Conservation (phyloP, 2,888 invertebrate species). For the Diplolepis rosae region DNA sequence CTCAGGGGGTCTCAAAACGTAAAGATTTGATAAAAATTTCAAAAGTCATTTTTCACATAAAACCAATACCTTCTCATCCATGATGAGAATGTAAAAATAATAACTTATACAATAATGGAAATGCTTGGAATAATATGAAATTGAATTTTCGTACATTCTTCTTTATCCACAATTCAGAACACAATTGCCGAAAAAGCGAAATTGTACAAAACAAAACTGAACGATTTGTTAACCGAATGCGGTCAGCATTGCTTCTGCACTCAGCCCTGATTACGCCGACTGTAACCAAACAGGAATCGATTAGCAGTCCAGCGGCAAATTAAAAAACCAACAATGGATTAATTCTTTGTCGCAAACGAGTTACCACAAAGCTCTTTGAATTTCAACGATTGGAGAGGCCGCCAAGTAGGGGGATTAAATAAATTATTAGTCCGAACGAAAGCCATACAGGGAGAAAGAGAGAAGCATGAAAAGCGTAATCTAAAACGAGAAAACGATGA, state of each 20-base stretch:
- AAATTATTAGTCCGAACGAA: conserved; percentile 66
- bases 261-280: background rate
- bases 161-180: background rate
- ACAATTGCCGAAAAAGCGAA: background rate
- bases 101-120: background rate
- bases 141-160: background rate
- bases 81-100: too few species aligned
- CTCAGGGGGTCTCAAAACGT: too few species aligned
- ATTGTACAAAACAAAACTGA: background rate
- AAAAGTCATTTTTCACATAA: too few species aligned
- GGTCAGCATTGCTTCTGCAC: background rate
- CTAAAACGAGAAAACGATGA: conserved; percentile 34
- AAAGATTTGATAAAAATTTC: too few species aligned
- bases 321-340: conserved; percentile 56
- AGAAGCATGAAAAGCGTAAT: conserved; percentile 36
- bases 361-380: conserved; percentile 49
- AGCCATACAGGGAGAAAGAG: conserved; percentile 45
- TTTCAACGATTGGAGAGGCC: conserved; percentile 52
- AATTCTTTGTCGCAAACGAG: conserved; percentile 45
- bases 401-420: conserved; percentile 63
- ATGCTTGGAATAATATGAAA: background rate
- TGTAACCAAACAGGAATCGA: conserved; percentile 42
- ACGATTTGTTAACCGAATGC: background rate
- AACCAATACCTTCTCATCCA: too few species aligned
- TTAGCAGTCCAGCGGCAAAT: conserved; percentile 44